These are phyloP conservation scores for Pseudoatta argentina DNA, from an alignment of 1,140 invertebrate genomes.

Conservation along the genomic window DNA sequence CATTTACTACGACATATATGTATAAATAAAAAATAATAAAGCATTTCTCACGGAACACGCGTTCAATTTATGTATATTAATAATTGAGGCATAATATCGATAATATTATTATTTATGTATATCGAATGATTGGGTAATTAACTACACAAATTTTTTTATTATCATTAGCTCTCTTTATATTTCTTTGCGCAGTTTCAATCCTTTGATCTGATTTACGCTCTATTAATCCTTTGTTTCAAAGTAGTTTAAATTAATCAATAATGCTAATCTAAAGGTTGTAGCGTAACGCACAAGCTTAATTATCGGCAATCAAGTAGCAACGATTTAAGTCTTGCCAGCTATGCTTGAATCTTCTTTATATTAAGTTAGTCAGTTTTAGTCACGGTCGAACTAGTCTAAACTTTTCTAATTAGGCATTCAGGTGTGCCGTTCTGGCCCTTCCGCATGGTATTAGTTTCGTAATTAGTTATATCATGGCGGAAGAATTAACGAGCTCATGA, in stretches of 20 bases:
- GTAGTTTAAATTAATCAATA: slow-evolving; percentile 46
- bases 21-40: background rate
- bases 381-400: slow-evolving; percentile 39
- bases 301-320: slow-evolving; percentile 43
- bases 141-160: background rate
- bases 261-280: background rate
- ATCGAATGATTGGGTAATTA: background rate
- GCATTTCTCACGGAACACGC: background rate
- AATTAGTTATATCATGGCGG: slow-evolving; percentile 52
- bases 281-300: slow-evolving; percentile 29
- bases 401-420: slow-evolving; percentile 62
- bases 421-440: background rate
- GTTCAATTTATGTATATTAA: background rate
- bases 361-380: slow-evolving; percentile 33
- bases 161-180: background rate
- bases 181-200: background rate
- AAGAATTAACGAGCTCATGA: slow-evolving; percentile 50
- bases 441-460: slow-evolving; percentile 49
- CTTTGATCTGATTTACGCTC: background rate
- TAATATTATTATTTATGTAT: background rate
- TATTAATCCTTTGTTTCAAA: background rate
- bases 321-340: slow-evolving; percentile 13
- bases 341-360: slow-evolving; percentile 34
- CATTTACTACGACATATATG: background rate
- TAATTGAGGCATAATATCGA: background rate